These are phyloP conservation scores for Ptilodon capucinus DNA, from an alignment of 2,888 invertebrate species.

Conservation along the genomic window DNA sequence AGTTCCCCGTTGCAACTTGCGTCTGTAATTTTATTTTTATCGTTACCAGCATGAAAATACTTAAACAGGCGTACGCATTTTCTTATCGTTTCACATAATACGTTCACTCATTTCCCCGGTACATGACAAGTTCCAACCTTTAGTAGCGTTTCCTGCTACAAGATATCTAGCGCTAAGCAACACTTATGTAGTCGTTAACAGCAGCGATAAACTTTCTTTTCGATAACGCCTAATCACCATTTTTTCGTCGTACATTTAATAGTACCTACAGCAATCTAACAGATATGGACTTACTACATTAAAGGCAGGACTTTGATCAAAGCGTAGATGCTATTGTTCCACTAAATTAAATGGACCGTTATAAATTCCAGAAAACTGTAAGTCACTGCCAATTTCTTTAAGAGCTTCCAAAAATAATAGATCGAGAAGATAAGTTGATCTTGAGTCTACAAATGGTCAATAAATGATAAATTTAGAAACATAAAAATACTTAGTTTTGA, in stretches of 20 bases:
- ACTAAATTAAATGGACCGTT: conserved; percentile 47
- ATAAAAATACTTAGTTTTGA: conserved; percentile 5
- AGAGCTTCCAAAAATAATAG: conserved; percentile 20
- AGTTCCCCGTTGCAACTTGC: conserved; percentile 26
- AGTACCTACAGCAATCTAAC: background rate
- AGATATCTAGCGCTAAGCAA: conserved; percentile 32
- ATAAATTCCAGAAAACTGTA: conserved; percentile 47
- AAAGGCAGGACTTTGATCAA: conserved; percentile 12
- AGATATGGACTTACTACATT: background rate
- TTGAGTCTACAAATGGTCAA: background rate
- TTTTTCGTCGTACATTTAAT: conserved; percentile 22
- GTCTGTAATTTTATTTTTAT: conserved; percentile 24
- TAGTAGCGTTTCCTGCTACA: conserved; percentile 52
- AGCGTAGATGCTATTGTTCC: conserved; percentile 46
- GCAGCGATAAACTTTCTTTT: conserved; percentile 49
- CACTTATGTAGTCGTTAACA: conserved; percentile 36
- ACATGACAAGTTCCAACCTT: conserved; percentile 43
- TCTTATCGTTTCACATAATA: conserved; percentile 27
- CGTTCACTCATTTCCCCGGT: conserved; percentile 42
- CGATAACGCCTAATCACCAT: conserved; percentile 37
- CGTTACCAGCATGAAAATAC: conserved; percentile 15
- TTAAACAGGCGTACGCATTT: conserved; percentile 10
- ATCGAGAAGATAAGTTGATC: conserved; percentile 6
- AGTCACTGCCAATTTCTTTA: conserved; percentile 48
- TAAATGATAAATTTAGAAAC: conserved; percentile 6